Conservation (phyloP, 2,113 vertebrate species). For the Callopanchax toddi region DNA sequence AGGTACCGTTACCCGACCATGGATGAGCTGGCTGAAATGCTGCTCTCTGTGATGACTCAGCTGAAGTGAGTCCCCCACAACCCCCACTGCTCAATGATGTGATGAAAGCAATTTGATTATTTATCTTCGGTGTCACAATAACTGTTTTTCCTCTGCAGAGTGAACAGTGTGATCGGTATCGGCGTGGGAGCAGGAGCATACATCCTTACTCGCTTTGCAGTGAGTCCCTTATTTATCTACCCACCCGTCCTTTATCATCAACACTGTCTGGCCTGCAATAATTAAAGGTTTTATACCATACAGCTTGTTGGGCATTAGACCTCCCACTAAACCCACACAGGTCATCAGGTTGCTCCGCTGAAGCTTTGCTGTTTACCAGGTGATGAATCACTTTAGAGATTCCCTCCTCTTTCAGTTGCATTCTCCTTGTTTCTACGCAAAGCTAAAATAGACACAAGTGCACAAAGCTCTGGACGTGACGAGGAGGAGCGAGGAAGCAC, state of each 20-base stretch:
- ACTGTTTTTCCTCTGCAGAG: constrained; percentile 57
- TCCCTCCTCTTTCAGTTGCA: constrained; percentile 10
- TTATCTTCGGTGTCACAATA: constrained; percentile 6
- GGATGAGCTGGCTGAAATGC: constrained; percentile 96
- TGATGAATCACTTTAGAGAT: constrained; percentile 51
- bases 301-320: constrained; percentile 32
- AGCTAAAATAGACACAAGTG: constrained; percentile 50
- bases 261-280: constrained; percentile 15
- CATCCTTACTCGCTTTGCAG: constrained; percentile 77
- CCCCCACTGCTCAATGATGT: constrained; percentile 12
- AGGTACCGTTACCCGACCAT: constrained; percentile 95
- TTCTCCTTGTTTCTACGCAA: constrained; percentile 26
- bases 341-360: constrained; percentile 30
- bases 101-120: not conserved
- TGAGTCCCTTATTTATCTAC: constrained; percentile 55
- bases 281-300: constrained; percentile 24
- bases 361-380: constrained; percentile 6
- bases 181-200: constrained; percentile 81
- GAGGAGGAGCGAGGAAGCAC: constrained; percentile 20
- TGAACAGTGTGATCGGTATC: constrained; percentile 79
- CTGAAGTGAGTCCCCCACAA: constrained; percentile 87
- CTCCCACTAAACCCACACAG: constrained; percentile 38
- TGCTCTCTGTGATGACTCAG: constrained; percentile 90
- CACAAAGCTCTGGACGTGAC: constrained; percentile 33
- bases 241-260: not conserved